These are phyloP conservation scores for Myodes glareolus DNA, from an alignment of 2,113 vertebrate genomes.

Conservation along the genomic window DNA sequence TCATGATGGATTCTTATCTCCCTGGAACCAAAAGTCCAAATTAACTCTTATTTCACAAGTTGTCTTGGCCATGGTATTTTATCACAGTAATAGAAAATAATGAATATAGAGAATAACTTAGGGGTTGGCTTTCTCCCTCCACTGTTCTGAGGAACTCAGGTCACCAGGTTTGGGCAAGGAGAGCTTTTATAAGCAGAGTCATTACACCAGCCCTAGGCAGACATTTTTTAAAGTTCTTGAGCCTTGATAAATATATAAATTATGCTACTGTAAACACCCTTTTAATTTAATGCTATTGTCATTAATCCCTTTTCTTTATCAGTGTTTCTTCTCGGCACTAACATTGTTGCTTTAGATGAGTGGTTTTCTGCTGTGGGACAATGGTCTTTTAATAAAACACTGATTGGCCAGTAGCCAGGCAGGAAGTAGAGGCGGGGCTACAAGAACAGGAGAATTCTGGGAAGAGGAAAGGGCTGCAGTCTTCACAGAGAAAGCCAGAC, in stretches of 20 bases:
- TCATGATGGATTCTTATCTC: neutral
- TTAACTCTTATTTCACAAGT: neutral
- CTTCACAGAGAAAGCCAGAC: too few relatives aligned
- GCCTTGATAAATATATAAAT: neutral
- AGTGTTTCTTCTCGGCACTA: neutral
- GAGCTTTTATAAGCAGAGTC: neutral
- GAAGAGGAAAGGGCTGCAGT: too few relatives aligned
- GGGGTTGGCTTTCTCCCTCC: neutral
- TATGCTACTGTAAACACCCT: neutral
- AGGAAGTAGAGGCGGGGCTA: too few relatives aligned
- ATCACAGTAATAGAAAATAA: neutral
- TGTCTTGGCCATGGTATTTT: neutral
- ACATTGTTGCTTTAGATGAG: neutral
- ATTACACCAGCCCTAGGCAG: neutral
- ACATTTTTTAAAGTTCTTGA: slow-evolving; percentile 37
- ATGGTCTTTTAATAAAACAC: too few relatives aligned
- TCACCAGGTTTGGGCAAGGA: neutral
- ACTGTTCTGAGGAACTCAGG: neutral
- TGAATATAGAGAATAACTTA: neutral
- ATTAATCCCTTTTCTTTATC: neutral
- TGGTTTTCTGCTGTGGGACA: neutral
- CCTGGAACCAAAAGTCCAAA: neutral
- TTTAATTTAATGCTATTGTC: neutral
- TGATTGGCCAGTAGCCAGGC: too few relatives aligned
- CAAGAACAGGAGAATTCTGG: too few relatives aligned